phyloP scores from a whole-genome alignment of 2,113 vertebrate genomes.

The Aphyosemion australe region DNA sequence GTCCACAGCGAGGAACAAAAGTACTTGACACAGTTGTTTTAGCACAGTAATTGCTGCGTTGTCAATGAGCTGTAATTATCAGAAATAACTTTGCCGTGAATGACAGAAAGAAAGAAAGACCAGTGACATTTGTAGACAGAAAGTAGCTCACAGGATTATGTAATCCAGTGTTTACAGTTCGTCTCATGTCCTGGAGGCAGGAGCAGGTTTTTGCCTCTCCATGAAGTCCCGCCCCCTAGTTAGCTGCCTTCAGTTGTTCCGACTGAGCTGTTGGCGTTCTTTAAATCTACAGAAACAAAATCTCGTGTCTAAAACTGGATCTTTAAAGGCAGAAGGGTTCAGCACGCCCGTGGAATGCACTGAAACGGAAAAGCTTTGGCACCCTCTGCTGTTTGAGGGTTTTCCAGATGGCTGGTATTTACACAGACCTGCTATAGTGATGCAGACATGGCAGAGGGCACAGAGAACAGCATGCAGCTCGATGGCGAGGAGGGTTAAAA shows the following conservation, averaged over 20 bases:
- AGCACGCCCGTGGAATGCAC: slow-evolving; percentile 32
- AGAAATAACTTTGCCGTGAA: neutral
- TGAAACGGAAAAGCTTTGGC: slow-evolving; percentile 82
- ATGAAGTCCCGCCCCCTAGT: slow-evolving; percentile 9
- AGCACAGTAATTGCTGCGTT: slow-evolving; percentile 14
- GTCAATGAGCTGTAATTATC: slow-evolving; percentile 32
- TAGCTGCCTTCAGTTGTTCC: slow-evolving; percentile 3
- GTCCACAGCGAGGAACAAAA: slow-evolving; percentile 7
- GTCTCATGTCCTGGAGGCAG: slow-evolving; percentile 11
- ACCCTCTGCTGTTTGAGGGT: slow-evolving; percentile 83
- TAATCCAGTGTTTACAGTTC: slow-evolving; percentile 36
- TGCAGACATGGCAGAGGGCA: slow-evolving; percentile 46
- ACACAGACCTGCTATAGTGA: slow-evolving; percentile 48
- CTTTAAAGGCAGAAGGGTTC: slow-evolving; percentile 38
- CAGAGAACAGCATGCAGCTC: slow-evolving; percentile 29
- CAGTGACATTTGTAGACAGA: slow-evolving; percentile 24
- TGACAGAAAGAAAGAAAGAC: slow-evolving; percentile 3
- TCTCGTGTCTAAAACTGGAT: slow-evolving; percentile 24
- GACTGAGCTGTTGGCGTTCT: slow-evolving; percentile 28
- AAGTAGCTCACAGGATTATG: slow-evolving; percentile 38
- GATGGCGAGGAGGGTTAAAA: slow-evolving; percentile 20
- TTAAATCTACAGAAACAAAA: slow-evolving; percentile 38
- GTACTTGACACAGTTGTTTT: slow-evolving; percentile 22
- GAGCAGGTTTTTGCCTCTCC: slow-evolving; percentile 7
- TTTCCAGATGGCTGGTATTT: slow-evolving; percentile 68